A percentile compares a stretch with the other conserved stretches of the same genome.
phyloP scores from a whole-genome alignment of 1,140 invertebrate genomes.

The Macrobrachium nipponense region DNA sequence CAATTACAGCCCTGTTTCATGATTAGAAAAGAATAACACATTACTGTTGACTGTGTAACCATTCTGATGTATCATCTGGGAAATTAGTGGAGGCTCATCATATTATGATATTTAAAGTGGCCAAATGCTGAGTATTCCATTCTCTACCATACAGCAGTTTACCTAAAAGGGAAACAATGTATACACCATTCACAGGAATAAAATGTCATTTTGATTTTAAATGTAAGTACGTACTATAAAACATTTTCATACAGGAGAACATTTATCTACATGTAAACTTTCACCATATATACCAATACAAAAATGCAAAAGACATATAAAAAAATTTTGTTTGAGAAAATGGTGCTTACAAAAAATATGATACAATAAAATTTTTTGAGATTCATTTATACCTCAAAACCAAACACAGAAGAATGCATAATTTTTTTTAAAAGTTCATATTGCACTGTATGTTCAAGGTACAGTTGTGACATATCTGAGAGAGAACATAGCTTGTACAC shows the following conservation, averaged over 20 bases:
- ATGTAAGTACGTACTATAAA: slow-evolving; percentile 17
- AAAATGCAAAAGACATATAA: slow-evolving; percentile 50
- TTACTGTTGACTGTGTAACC: too few species aligned
- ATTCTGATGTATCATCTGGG: too few species aligned
- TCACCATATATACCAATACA: slow-evolving; percentile 44
- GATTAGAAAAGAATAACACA: too few species aligned
- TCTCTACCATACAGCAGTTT: neutral
- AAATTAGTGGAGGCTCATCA: slow-evolving; percentile 18
- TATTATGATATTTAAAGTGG: slow-evolving; percentile 38
- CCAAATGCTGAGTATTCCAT: slow-evolving; percentile 24
- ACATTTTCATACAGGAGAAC: slow-evolving; percentile 37
- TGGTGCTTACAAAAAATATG: slow-evolving; percentile 39
- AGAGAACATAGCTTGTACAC: too few species aligned
- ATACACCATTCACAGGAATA: slow-evolving; percentile 24
- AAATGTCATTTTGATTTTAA: slow-evolving; percentile 47
- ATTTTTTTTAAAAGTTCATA: neutral
- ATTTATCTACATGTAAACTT: slow-evolving; percentile 21
- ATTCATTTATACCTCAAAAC: slow-evolving; percentile 8
- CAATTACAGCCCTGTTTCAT: too few species aligned
- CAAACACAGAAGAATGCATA: slow-evolving; percentile 9
- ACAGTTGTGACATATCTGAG: too few species aligned
- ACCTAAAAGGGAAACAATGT: slow-evolving; percentile 16
- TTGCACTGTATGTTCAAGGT: too few species aligned
- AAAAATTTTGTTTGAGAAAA: slow-evolving; percentile 19
- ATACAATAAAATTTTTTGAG: slow-evolving; percentile 36